A percentile compares a stretch with the other conserved stretches of the same genome.
These are phyloP conservation scores for Leptoclinus maculatus DNA, from an alignment of 2,797 vertebrate genomes.

Conservation along the genomic window DNA sequence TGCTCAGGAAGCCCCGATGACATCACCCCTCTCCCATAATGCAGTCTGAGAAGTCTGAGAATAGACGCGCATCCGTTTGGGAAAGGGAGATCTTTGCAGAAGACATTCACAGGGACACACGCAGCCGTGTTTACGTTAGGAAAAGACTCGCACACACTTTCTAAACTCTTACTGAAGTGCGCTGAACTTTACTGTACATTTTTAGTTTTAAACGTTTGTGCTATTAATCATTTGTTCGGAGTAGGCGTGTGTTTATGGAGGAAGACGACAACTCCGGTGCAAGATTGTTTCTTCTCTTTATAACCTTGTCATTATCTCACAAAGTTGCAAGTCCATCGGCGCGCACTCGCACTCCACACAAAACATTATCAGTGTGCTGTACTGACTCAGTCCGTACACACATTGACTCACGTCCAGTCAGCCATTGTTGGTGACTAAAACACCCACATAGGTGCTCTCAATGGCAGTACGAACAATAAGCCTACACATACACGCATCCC, in stretches of 20 bases:
- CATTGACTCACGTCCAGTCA: constrained; percentile 70
- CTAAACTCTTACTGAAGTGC: neutral
- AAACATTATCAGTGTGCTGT: constrained; percentile 36
- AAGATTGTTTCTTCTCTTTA: constrained; percentile 20
- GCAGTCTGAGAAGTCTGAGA: constrained; percentile 69
- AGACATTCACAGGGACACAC: constrained; percentile 13
- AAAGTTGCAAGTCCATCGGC: constrained; percentile 24
- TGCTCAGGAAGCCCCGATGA: constrained; percentile 74
- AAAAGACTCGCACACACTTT: constrained; percentile 1
- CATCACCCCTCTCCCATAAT: constrained; percentile 74
- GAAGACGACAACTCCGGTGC: neutral
- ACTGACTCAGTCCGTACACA: constrained; percentile 60
- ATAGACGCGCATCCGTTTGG: constrained; percentile 69
- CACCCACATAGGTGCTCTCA: constrained; percentile 68
- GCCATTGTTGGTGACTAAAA: constrained; percentile 63
- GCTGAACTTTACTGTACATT: neutral
- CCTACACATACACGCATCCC: constrained; percentile 57
- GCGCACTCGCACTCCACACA: neutral
- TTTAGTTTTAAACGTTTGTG: neutral
- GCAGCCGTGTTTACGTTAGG: constrained; percentile 17
- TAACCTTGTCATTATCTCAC: constrained; percentile 20
- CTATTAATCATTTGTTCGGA: constrained; percentile 23
- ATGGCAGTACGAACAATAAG: constrained; percentile 63
- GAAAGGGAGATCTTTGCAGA: constrained; percentile 41
- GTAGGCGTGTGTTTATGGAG: neutral